Evolutionary conservation across 2,888 invertebrate species (phyloP).

Genomic region (Blera fallax): DNA sequence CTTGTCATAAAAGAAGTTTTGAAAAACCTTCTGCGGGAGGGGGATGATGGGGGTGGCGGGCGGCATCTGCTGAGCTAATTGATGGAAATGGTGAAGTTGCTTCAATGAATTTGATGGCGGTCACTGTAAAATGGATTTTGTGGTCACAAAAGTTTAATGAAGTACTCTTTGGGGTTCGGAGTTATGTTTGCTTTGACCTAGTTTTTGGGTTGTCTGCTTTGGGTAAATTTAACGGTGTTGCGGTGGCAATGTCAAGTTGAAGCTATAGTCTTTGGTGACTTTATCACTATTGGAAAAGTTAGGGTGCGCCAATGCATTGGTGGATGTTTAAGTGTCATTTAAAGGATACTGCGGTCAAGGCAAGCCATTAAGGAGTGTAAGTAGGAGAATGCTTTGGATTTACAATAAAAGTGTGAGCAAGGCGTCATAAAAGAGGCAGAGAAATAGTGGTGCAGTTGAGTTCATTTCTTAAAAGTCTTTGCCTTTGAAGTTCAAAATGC

Average conservation of each 20-base stretch:
- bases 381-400: no score
- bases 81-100: slow-evolving; percentile 3
- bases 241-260: slow-evolving; percentile 7
- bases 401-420: not conserved
- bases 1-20: not conserved
- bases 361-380: no score
- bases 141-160: slow-evolving; percentile 12
- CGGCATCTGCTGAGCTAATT: slow-evolving; percentile 27
- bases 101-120: slow-evolving; percentile 12
- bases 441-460: no score
- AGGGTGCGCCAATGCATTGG: not conserved
- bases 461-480: no score
- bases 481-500: no score
- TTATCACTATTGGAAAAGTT: not conserved
- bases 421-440: no score
- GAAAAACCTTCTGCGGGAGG: no score
- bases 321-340: not conserved
- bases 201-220: not conserved
- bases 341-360: not conserved
- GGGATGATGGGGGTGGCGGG: no score
- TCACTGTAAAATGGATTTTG: not conserved
- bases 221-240: not conserved
- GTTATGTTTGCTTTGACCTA: slow-evolving; percentile 11
- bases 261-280: not conserved
- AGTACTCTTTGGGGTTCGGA: not conserved